Percentiles rank a stretch among this genome's conserved stretches.
These are phyloP conservation scores for Gyps fulvus DNA, from an alignment of 2,113 vertebrate genomes.

Conservation along the genomic window DNA sequence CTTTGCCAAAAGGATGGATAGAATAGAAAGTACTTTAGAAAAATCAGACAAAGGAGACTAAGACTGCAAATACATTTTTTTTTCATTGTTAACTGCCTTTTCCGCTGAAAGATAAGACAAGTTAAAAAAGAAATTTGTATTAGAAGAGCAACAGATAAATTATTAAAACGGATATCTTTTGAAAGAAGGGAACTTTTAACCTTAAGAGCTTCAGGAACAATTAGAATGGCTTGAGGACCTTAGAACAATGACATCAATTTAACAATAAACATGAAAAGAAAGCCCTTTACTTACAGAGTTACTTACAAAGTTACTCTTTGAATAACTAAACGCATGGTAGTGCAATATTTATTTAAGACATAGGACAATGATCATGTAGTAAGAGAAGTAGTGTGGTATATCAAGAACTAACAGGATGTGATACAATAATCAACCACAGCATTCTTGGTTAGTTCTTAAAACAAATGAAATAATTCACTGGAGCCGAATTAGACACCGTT, in stretches of 20 bases:
- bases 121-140: background rate
- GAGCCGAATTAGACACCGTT: rapidly evolving
- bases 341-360: background rate
- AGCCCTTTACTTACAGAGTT: background rate
- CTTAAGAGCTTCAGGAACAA: background rate
- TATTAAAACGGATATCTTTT: background rate
- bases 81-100: background rate
- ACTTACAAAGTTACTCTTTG: background rate
- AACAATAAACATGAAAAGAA: background rate
- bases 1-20: background rate
- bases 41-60: background rate
- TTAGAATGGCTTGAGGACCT: background rate
- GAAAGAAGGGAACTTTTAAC: constrained; percentile 1
- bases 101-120: background rate
- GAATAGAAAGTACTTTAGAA: background rate
- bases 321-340: background rate
- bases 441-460: background rate
- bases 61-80: background rate
- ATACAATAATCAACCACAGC: background rate
- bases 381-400: background rate
- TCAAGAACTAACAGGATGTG: background rate
- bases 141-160: background rate
- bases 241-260: background rate
- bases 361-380: background rate
- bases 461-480: background rate